phyloP scores from a whole-genome alignment of 2,797 vertebrate genomes.

The Garrulus glandarius region DNA sequence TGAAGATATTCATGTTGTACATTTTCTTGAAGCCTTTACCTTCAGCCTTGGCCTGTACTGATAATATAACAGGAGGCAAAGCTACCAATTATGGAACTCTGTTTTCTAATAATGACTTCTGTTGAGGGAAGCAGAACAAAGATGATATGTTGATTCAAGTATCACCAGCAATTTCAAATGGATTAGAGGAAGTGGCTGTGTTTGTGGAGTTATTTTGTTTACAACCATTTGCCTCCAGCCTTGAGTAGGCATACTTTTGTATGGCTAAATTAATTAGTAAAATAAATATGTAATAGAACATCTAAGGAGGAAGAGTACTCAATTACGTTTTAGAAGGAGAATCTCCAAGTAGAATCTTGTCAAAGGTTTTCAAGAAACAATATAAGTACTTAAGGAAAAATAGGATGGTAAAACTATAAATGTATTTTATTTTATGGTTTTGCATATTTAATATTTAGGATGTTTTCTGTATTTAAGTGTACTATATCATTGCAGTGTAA shows the following conservation, averaged over 20 bases:
- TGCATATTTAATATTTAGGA: neutral
- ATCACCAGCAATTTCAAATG: slow-evolving; percentile 5
- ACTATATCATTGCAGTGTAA: neutral
- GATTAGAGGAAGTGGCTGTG: neutral
- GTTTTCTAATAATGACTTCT: neutral
- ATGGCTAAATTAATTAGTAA: slow-evolving; percentile 35
- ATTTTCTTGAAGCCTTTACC: neutral
- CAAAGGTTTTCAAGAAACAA: neutral
- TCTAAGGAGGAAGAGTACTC: neutral
- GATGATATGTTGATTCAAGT: neutral
- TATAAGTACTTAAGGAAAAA: neutral
- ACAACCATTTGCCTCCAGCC: neutral
- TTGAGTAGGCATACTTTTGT: neutral
- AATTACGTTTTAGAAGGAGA: neutral
- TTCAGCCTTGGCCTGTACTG: neutral
- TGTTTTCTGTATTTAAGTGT: neutral
- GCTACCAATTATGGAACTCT: neutral
- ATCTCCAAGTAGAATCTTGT: neutral
- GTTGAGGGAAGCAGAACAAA: neutral
- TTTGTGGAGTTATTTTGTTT: neutral
- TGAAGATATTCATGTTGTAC: neutral
- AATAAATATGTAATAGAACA: neutral
- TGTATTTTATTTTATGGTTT: neutral
- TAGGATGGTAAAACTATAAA: neutral
- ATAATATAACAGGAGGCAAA: neutral